Base-by-base conservation (phyloP, 2,113 vertebrate species). In the Odontophorus gujanensis region DNA sequence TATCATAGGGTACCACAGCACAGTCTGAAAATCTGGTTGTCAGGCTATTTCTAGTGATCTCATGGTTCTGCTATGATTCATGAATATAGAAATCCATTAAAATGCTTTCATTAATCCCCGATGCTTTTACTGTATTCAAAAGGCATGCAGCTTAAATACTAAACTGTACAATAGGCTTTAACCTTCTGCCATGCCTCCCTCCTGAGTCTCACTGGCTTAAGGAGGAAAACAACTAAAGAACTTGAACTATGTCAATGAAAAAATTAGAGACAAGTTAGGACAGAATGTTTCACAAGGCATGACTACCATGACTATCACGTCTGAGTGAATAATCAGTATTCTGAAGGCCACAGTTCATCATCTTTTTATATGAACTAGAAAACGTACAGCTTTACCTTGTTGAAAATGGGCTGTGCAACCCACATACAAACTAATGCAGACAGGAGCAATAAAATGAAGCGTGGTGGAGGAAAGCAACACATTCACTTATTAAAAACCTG, bases 91-190 rank as follows among this genome's bases (percentile, higher is more conserved):
- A 93, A 28, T 87, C 89, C 86, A 68, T 79, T 91, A 9, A 51
- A 96, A 84, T 66, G 55, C 38, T 94, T 81, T 95, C 80, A 76
- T 78, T 94, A 94, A 92, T 96, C 85, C 90, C 91, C 32, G 51
- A 89, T 85, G 88, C 85, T 96, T 95, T 85, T 87, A 75, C 24
- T 91, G 78, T 90, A 81, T 75, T 57, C 88, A 94, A 90, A 92
- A 95, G 65, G 51, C 84, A 94, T 4, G 34, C 84, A 87, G 89
- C 71, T 83, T 90, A 95, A 94, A 91, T 78, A 90, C 68, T 1
- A 1, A 90, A 71, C 78, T 78, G 40, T 51, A 79, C 69, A 80
- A 62, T 62, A 88, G 94, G 66, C 16, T 30, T 93, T 94, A 96
- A 78, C 40, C 45, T 89, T 93, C 77, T 93, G 58, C 73, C 26